Percentiles rank a stretch among this genome's conserved stretches.
These are phyloP conservation scores for Bombyx huttoni DNA, from an alignment of 2,888 invertebrate species.

Conservation along the genomic window DNA sequence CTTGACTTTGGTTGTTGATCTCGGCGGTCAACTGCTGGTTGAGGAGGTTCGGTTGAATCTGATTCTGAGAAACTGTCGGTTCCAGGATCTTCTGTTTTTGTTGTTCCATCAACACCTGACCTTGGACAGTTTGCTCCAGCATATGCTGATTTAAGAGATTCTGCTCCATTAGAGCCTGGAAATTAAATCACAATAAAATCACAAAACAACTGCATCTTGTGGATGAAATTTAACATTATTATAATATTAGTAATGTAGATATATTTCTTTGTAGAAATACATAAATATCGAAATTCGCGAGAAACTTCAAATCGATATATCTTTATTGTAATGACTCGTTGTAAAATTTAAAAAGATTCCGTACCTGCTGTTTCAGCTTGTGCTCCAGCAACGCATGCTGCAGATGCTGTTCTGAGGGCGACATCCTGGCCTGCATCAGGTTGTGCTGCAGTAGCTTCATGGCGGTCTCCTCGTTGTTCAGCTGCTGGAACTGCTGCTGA, in stretches of 20 bases:
- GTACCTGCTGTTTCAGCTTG: slow-evolving; percentile 45
- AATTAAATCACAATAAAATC: neutral
- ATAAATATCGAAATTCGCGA: no score
- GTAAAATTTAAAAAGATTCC: neutral
- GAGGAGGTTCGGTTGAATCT: slow-evolving; percentile 37
- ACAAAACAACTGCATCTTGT: no score
- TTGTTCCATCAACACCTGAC: slow-evolving; percentile 44
- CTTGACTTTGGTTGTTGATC: slow-evolving; percentile 59
- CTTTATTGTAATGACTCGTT: no score
- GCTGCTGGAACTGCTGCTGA: slow-evolving; percentile 71
- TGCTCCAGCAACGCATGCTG: slow-evolving; percentile 45
- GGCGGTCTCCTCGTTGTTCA: slow-evolving; percentile 59
- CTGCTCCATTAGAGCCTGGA: slow-evolving; percentile 58
- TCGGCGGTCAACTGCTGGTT: slow-evolving; percentile 53
- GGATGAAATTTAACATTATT: no score
- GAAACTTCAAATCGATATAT: no score
- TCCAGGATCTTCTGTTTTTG: slow-evolving; percentile 42
- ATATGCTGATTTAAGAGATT: slow-evolving; percentile 61
- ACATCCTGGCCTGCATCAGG: slow-evolving; percentile 64
- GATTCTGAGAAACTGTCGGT: slow-evolving; percentile 33
- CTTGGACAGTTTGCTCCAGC: slow-evolving; percentile 49
- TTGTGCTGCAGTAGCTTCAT: slow-evolving; percentile 74
- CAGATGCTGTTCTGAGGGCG: slow-evolving; percentile 51
- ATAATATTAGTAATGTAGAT: no score
- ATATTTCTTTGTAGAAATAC: no score